phyloP scores from a whole-genome alignment of 1,140 invertebrate species.

The Arctopsyche grandis region DNA sequence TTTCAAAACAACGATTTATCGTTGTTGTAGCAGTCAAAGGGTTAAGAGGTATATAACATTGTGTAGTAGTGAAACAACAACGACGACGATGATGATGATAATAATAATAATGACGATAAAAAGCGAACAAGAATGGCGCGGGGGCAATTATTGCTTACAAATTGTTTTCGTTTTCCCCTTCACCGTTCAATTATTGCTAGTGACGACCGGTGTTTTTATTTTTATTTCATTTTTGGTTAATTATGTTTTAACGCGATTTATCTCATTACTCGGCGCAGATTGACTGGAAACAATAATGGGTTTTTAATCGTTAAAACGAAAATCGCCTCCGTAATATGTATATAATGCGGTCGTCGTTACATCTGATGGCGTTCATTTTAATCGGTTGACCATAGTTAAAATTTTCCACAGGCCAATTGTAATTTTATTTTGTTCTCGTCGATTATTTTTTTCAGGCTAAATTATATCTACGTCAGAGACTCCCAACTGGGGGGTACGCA shows the following conservation, averaged over 20 bases:
- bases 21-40: too few relatives aligned
- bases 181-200: not conserved
- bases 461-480: too few relatives aligned
- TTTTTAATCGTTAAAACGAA: slow-evolving; percentile 10
- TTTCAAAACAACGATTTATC: too few relatives aligned
- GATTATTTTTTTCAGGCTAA: too few relatives aligned
- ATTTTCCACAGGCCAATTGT: not conserved
- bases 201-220: not conserved
- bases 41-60: not conserved
- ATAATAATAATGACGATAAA: too few relatives aligned
- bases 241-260: not conserved
- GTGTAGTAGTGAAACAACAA: not conserved
- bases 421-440: too few relatives aligned
- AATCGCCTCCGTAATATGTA: not conserved
- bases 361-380: not conserved
- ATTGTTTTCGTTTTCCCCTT: not conserved
- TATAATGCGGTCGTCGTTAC: not conserved
- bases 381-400: not conserved
- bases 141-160: too few relatives aligned
- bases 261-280: slow-evolving; percentile 8
- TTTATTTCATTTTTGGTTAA: not conserved
- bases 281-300: slow-evolving; percentile 7
- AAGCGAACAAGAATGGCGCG: too few relatives aligned
- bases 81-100: too few relatives aligned
- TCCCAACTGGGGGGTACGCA: too few relatives aligned